Base-by-base conservation (phyloP, 2,113 vertebrate genomes). In the Podiceps cristatus region DNA sequence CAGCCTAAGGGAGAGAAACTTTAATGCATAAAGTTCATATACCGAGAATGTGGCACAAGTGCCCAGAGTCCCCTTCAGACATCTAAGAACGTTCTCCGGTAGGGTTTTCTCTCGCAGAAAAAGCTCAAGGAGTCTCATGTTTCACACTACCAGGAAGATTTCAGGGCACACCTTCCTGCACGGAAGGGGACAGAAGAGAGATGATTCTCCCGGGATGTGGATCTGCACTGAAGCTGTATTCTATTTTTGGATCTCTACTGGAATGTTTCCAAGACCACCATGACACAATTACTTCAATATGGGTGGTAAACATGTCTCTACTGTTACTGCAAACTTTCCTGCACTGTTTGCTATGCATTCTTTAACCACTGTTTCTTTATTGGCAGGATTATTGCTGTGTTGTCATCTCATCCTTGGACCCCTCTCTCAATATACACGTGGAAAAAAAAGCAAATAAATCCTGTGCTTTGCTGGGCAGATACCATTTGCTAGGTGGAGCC, bases 191-290 rank as follows among this genome's bases (percentile, higher is more conserved):
- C 9, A 97, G 98, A 82, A 98, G 96, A 93, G 96, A 97, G 95
- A 93, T 87, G 44, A 52, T 98, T 40, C 96, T 99, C 91, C 53
- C 98, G 88, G 96, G 98, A 59, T 89, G 74, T 5, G 94, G 94
- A 35, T 88, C 88, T 37, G 77, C 96, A 42, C 96, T 98, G 67
- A 97, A 94, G 90, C 96, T 98, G 12, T 97, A 95, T 91, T 98
- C 98, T 71, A 90, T 99, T 59, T 98, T 98, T 77, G 98, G 99
- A 79, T 90, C 78, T 56, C 82, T 97, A 42, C 76, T 99, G 47
- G 97, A 98, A 18, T 73, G 52, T 91, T 99, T 99, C 96, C 96
- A 98, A 92, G 98, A 99, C 86, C 99, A 99, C 79, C 97, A 88
- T 7, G 84, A 95, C 90, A 96, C 98, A n/a, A 98, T 98, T 85